Evolutionary conservation across 2,113 vertebrate species (phyloP), one percentile per base, ranked within the genome.

Genomic region (Origma solitaria): DNA sequence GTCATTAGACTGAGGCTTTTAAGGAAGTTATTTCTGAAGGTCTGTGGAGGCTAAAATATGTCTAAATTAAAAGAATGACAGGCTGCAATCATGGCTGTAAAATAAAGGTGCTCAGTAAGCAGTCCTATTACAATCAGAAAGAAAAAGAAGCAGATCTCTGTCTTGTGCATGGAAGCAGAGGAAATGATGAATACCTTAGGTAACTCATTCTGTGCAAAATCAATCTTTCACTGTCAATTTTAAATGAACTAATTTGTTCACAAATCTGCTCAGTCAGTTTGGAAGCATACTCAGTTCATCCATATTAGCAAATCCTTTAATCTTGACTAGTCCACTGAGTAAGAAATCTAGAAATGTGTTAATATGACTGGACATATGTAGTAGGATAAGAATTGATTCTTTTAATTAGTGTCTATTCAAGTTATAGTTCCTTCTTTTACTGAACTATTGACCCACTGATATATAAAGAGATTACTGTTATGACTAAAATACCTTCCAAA

Each of bases 281-380:
- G 98, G 98, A 98, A 98, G 98, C 99, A 98, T 98, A 98, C 98
- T 98, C 98, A 98, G 98, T 98, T 99, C 98, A 98, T 98, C 98
- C 98, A 98, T 98, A 98, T 99, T 99, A 99, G 98, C 98, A 99
- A 99, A 99, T 99, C 99, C 99, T 98, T 99, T 99, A 99, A 99
- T 99, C 99, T 99, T 98, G 98, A 99, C 98, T 98, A 98, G 98
- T 98, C 97, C 98, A 97, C 98, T 98, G 98, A 99, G 98, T 98
- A 98, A 98, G 98, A 98, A 99, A 98, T 98, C 98, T 98, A 97
- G 98, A 99, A 99, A 99, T 97, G 97, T 98, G 98, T 98, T 99
- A 99, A 99, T 99, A 98, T 97, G 98, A 99, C 97, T 96, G 97
- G 99, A 99, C 99, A 98, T 98, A 98, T 99, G 98, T 99, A 99